Evolutionary conservation across 2,797 vertebrate species (phyloP).

Genomic region (Sebastolobus alascanus): DNA sequence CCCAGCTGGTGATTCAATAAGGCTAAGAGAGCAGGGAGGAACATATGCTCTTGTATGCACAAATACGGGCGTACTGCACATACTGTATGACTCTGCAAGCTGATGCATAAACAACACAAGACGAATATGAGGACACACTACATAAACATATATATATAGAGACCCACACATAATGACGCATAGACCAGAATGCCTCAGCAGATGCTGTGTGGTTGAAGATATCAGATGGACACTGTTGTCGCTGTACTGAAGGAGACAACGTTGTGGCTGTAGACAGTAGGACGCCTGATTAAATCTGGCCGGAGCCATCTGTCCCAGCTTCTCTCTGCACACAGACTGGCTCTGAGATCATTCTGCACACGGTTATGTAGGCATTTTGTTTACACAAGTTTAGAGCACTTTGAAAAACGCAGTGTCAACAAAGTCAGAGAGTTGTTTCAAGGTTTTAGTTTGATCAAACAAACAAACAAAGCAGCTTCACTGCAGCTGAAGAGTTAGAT

Average conservation of each 20-base stretch:
- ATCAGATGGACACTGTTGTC: conserved; percentile 69
- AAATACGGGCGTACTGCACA: neutral
- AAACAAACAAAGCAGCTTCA: neutral
- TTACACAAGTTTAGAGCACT: neutral
- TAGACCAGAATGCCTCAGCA: conserved; percentile 52
- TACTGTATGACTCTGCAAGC: neutral
- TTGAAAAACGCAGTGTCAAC: conserved; percentile 20
- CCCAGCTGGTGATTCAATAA: neutral
- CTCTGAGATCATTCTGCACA: conserved; percentile 26
- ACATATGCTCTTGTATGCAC: conserved; percentile 13
- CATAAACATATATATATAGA: conserved; percentile 5
- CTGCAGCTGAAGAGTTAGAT: neutral
- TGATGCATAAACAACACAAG: conserved; percentile 22
- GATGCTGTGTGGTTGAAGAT: conserved; percentile 65
- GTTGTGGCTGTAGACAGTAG: conserved; percentile 54
- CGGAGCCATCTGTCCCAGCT: conserved; percentile 69
- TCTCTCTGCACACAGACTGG: conserved; percentile 33
- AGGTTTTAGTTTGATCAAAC: neutral
- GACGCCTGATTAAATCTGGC: conserved; percentile 64
- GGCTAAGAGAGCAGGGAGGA: neutral
- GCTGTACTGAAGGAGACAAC: conserved; percentile 52
- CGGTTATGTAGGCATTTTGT: neutral
- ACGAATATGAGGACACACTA: neutral
- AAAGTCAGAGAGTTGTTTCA: conserved; percentile 9
- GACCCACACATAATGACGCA: conserved; percentile 6